Percentiles rank a stretch among this genome's conserved stretches.
phyloP scores from a whole-genome alignment of 92 coral and sea anemone genomes.

The Porites evermanni region DNA sequence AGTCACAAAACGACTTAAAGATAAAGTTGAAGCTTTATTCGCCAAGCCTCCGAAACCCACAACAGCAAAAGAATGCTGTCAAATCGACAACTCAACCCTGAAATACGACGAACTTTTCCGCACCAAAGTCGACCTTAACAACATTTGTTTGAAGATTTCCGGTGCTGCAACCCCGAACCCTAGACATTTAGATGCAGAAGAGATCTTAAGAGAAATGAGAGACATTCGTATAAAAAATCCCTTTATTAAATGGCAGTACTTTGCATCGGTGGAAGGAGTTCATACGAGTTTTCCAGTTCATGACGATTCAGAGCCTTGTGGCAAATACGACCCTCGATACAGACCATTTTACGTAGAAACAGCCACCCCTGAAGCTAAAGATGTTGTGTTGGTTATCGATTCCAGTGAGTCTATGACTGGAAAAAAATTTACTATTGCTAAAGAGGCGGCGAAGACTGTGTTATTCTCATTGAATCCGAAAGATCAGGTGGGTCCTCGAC shows the following conservation, averaged over 20 bases:
- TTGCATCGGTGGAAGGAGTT: constrained; percentile 68
- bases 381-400: constrained; percentile 69
- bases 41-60: background rate
- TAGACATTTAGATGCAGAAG: constrained; percentile 13
- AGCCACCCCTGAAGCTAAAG: constrained; percentile 66
- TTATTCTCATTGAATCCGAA: constrained; percentile 60
- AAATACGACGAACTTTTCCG: constrained; percentile 43
- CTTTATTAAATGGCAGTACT: constrained; percentile 67
- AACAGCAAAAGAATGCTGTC: constrained; percentile 42
- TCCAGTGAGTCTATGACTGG: constrained; percentile 66
- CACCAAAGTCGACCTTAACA: constrained; percentile 25
- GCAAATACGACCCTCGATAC: constrained; percentile 48
- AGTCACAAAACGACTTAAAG: constrained; percentile 37
- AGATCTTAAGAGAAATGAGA: constrained; percentile 33
- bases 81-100: constrained; percentile 13
- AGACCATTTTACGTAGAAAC: constrained; percentile 71
- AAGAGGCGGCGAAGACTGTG: constrained; percentile 56
- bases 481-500: constrained; percentile 52
- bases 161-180: constrained; percentile 21
- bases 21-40: constrained; percentile 46
- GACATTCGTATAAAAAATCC: constrained; percentile 39
- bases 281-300: constrained; percentile 42
- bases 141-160: constrained; percentile 38
- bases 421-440: constrained; percentile 26
- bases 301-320: constrained; percentile 14